These are phyloP conservation scores for Dysdera silvatica DNA, from an alignment of 1,140 invertebrate genomes.

Conservation along the genomic window DNA sequence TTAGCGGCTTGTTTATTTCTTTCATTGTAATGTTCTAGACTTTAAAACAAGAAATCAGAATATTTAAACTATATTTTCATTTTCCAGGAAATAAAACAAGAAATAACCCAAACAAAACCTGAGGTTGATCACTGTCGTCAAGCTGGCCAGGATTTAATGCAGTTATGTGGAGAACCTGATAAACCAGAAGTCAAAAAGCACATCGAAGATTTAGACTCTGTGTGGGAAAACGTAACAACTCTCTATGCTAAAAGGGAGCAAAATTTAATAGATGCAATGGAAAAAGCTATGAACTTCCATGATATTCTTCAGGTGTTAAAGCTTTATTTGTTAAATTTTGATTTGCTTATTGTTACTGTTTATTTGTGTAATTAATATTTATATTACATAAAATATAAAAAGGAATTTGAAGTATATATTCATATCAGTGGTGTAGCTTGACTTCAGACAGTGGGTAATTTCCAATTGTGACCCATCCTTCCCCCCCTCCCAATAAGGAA, in stretches of 20 bases:
- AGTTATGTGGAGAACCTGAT: slow-evolving; percentile 86
- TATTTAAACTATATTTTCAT: not conserved
- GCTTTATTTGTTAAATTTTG: not conserved
- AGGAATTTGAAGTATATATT: too few relatives aligned
- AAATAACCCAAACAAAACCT: slow-evolving; percentile 84
- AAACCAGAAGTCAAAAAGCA: slow-evolving; percentile 96
- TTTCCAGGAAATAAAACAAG: slow-evolving; percentile 72
- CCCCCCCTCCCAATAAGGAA: too few relatives aligned
- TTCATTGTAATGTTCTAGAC: not conserved
- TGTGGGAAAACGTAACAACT: slow-evolving; percentile 88
- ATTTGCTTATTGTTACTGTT: not conserved
- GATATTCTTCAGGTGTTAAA: slow-evolving; percentile 63
- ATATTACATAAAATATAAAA: too few relatives aligned
- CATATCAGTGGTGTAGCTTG: too few relatives aligned
- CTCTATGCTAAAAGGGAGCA: slow-evolving; percentile 86
- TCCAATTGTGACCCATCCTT: too few relatives aligned
- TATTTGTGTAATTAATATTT: not conserved
- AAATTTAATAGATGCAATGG: slow-evolving; percentile 92
- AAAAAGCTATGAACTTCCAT: slow-evolving; percentile 96
- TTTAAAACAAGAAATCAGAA: not conserved
- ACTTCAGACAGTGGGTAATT: too few relatives aligned
- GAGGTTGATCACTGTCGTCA: slow-evolving; percentile 87
- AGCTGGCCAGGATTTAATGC: slow-evolving; percentile 84
- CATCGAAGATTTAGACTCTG: slow-evolving; percentile 88
- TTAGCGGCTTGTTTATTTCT: not conserved